phyloP scores from a whole-genome alignment of 2,797 vertebrate species.

The Morus bassanus region DNA sequence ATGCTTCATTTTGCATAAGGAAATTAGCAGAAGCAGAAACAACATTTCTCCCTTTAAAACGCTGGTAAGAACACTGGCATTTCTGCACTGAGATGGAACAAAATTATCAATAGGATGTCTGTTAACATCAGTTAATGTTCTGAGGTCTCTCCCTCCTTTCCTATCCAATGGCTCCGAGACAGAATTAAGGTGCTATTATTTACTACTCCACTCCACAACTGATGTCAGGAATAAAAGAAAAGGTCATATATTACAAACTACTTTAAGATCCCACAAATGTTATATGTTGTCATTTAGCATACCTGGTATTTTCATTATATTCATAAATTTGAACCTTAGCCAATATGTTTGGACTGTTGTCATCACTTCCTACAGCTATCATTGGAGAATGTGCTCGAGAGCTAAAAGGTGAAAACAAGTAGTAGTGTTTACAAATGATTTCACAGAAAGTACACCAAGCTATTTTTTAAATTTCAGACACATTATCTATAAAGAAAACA shows the following conservation, averaged over 20 bases:
- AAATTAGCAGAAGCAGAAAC: not conserved
- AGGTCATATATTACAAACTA: not conserved
- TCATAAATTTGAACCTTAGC: slow-evolving; percentile 98
- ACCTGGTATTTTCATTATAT: slow-evolving; percentile 98
- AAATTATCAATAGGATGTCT: not conserved
- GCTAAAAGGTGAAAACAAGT: slow-evolving; percentile 69
- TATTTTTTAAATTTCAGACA: not conserved
- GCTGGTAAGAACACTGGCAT: not conserved
- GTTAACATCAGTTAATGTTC: not conserved
- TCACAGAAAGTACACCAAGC: not conserved
- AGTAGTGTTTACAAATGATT: not conserved
- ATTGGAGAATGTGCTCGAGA: slow-evolving; percentile 94
- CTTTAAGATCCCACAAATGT: not conserved
- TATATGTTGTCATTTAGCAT: not conserved
- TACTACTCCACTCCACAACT: not conserved
- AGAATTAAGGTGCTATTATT: not conserved
- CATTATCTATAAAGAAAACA: not conserved
- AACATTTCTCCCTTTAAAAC: not conserved
- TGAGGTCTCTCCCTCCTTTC: not conserved
- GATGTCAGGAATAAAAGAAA: not conserved
- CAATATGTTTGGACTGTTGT: slow-evolving; percentile 87
- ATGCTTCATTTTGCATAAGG: too few species aligned
- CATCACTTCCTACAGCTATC: slow-evolving; percentile 98
- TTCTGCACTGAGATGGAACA: not conserved
- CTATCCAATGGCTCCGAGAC: not conserved